These are phyloP conservation scores for Dynastes maya DNA, from an alignment of 2,888 invertebrate genomes.

Conservation along the genomic window DNA sequence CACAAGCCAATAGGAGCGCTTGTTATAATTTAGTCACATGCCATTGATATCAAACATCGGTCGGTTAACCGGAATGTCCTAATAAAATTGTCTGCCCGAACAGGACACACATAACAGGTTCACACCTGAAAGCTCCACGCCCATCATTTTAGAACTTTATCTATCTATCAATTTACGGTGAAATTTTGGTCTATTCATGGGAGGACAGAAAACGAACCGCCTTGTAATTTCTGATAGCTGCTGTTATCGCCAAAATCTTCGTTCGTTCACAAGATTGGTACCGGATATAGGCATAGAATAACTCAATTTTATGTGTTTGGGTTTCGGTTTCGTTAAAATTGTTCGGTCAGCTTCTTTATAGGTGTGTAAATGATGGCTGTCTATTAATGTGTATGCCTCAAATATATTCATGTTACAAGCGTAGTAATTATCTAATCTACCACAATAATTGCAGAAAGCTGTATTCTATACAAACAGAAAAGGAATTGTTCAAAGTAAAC, in stretches of 20 bases:
- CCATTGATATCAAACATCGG: slow-evolving; percentile 35
- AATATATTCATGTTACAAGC: too few relatives aligned
- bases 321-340: slow-evolving; percentile 41
- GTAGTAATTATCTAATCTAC: too few relatives aligned
- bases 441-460: too few relatives aligned
- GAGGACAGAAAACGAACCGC: slow-evolving; percentile 32
- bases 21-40: slow-evolving; percentile 41
- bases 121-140: slow-evolving; percentile 45
- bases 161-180: slow-evolving; percentile 44
- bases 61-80: slow-evolving; percentile 44
- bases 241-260: slow-evolving; percentile 46
- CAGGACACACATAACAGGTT: slow-evolving; percentile 43
- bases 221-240: slow-evolving; percentile 42
- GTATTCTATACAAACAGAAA: too few relatives aligned
- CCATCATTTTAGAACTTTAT: slow-evolving; percentile 43
- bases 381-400: not conserved
- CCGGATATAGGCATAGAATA: slow-evolving; percentile 40
- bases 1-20: slow-evolving; percentile 8
- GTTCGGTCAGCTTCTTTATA: slow-evolving; percentile 17
- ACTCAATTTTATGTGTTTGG: slow-evolving; percentile 40
- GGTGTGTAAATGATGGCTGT: not conserved
- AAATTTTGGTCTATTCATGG: slow-evolving; percentile 42
- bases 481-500: too few relatives aligned
- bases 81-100: slow-evolving; percentile 43
- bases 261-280: slow-evolving; percentile 34